Base-by-base conservation (phyloP, 2,888 invertebrate species). In the Drosophila melanosoma region DNA sequence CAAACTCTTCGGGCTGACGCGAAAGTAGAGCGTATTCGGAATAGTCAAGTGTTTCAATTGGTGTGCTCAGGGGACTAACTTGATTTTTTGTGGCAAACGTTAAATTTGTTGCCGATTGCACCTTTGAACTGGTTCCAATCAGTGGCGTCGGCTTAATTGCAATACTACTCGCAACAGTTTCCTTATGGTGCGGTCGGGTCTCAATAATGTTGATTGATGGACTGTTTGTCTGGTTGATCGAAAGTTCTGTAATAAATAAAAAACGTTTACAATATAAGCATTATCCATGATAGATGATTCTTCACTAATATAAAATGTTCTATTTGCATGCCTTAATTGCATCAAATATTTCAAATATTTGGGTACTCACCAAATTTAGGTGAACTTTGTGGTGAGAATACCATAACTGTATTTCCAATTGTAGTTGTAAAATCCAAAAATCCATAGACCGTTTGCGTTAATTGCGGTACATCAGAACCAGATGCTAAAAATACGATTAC, bases 391-490 rank as follows among this genome's bases (percentile, higher is more conserved):
- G 98, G 98, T 0, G 98, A 98, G 93, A 98, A 98, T 40, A 98
- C 96, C 97, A 98, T 98, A 61, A 98, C 96, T 17, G 98, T 98
- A 92, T 98, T 97, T 74, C 97, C 98, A 89, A 98, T 97, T 5
- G 98, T 98, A 1, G 98, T 98, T 60, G 98, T 97, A 93, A 98
- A 98, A 93, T 98, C 98, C 82, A 98, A 94, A 93, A 98, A 98
- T 63, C 98, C 98, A 90, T 98, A 98, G 57, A 98, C 98, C 0
- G 98, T 98, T 93, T 98, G 98, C 26, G 98, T 98, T 76, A 96
- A 94, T 80, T 95, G 94, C 49, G 69, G 72, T 8, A 52, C 38
- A 42, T 86, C 80, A 36, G 68, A 69, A 40, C 65, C 68, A 26
- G 71, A 66, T 33, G 70, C 86, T 87, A 59, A 35, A 71, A 80